A percentile compares a stretch with the other conserved stretches of the same genome.
These are phyloP conservation scores for Galeruca laticollis DNA, from an alignment of 2,888 invertebrate genomes.

Conservation along the genomic window DNA sequence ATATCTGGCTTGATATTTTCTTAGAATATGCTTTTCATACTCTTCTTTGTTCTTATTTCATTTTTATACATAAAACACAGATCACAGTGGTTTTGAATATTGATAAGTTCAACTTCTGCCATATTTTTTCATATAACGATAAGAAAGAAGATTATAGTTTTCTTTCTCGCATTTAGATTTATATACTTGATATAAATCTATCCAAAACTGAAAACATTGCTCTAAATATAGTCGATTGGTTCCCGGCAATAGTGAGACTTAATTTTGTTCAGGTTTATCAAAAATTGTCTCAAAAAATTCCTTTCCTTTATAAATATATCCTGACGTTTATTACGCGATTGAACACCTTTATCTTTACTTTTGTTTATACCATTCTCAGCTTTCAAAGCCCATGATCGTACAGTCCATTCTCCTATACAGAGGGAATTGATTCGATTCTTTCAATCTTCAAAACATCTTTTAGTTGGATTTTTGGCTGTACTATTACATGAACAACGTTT, in stretches of 20 bases:
- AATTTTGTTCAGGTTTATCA: constrained; percentile 12
- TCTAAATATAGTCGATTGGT: constrained; percentile 11
- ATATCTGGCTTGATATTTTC: constrained; percentile 50
- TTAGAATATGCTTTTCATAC: constrained; percentile 43
- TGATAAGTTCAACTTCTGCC: no score
- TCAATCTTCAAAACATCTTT: no score
- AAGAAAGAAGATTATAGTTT: no score
- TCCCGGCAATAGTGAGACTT: constrained; percentile 14
- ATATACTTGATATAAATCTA: no score
- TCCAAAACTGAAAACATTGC: constrained; percentile 6
- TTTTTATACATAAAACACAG: constrained; percentile 45
- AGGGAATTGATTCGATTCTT: no score
- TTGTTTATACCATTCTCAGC: constrained; percentile 18
- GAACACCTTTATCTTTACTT: constrained; percentile 17
- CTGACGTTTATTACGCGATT: constrained; percentile 17
- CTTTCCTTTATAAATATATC: constrained; percentile 5
- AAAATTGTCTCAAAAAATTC: constrained; percentile 4
- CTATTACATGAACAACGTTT: no score
- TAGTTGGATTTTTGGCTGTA: no score
- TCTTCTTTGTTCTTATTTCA: constrained; percentile 48
- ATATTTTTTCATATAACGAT: no score
- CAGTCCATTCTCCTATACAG: constrained; percentile 14
- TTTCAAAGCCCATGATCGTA: neutral
- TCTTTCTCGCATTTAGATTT: no score
- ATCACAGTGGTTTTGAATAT: constrained; percentile 35